Evolutionary conservation across 2,113 vertebrate species (phyloP).

Genomic region (Toxotes jaculatrix): DNA sequence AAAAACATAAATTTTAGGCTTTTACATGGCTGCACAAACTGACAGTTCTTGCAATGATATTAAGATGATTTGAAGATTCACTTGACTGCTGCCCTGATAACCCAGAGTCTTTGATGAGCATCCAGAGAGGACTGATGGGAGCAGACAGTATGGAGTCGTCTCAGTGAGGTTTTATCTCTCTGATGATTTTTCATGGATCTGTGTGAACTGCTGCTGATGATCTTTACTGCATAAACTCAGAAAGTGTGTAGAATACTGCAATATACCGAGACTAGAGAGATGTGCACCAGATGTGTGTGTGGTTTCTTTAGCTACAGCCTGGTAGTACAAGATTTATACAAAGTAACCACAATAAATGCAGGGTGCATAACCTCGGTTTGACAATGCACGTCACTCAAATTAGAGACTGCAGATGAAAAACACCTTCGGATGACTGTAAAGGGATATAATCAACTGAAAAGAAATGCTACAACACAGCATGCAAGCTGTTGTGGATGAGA

Average conservation of each 20-base stretch:
- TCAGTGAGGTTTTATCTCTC: no score
- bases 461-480: neutral
- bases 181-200: constrained; percentile 4
- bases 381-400: neutral
- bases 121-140: neutral
- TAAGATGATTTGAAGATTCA: neutral
- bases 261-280: neutral
- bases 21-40: neutral
- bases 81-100: neutral
- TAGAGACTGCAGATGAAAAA: neutral
- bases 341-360: neutral
- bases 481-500: neutral
- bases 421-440: neutral
- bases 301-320: neutral
- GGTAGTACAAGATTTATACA: neutral
- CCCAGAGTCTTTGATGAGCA: no score
- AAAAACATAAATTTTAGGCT: neutral
- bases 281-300: neutral
- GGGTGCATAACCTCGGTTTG: neutral
- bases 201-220: neutral
- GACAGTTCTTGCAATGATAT: neutral
- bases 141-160: neutral
- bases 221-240: neutral
- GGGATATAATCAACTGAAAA: neutral
- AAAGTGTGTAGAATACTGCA: neutral